Evolutionary conservation across 2,113 vertebrate genomes (phyloP).

Genomic region (Coturnix japonica): DNA sequence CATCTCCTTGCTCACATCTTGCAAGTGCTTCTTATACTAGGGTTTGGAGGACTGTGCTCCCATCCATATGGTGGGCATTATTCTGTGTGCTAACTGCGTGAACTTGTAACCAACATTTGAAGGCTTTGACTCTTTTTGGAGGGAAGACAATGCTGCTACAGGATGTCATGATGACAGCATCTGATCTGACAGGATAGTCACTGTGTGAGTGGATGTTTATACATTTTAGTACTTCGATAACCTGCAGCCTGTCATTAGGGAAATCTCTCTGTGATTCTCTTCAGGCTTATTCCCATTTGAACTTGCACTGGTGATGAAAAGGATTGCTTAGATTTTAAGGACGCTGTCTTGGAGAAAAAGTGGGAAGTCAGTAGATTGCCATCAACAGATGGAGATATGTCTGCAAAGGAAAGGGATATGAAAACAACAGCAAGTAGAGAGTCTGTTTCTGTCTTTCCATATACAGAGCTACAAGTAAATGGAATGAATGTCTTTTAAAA

Average conservation of each 20-base stretch:
- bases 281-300: not conserved
- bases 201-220: not conserved
- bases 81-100: not conserved
- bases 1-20: not conserved
- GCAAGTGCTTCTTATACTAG: not conserved
- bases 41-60: not conserved
- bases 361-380: not conserved
- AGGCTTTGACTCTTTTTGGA: not conserved
- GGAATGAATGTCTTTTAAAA: not conserved
- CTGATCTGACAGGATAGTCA: not conserved
- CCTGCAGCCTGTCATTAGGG: not conserved
- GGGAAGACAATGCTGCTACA: not conserved
- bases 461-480: not conserved
- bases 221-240: not conserved
- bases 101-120: not conserved
- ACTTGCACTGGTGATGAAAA: not conserved
- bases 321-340: not conserved
- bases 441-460: not conserved
- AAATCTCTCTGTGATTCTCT: not conserved
- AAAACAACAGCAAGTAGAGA: constrained; percentile 2
- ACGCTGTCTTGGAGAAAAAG: not conserved
- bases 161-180: not conserved
- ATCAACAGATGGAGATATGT: not conserved
- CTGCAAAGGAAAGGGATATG: not conserved
- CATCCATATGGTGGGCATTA: not conserved